Base-by-base conservation (phyloP, 2,888 invertebrate genomes). In the Polydrusus tereticollis region DNA sequence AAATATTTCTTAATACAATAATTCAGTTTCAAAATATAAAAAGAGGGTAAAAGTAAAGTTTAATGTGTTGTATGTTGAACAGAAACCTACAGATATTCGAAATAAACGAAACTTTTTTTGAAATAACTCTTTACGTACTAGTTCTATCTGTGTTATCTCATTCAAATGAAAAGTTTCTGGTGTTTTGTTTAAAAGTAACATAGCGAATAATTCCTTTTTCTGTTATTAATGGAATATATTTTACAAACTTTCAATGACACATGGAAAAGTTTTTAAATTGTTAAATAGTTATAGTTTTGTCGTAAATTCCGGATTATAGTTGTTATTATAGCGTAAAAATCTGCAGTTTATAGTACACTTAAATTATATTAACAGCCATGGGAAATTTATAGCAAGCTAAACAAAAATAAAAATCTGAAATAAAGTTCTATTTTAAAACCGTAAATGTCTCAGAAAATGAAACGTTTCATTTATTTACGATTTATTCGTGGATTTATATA, bases 291-390 rank as follows among this genome's bases (percentile, higher is more conserved):
- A 45, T 45, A 45, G 18, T 45, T 45, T 45, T 2, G 45, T 6
- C 20, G 20, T 45, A 45, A 45, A 45, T 45, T 6, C 45, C 4
- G 20, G 18, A 20, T 45, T 45, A 45, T 45, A 20, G 18, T 45
- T 45, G 20, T 45, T 45, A 20, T 45, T 45, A 45, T 45, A 45
- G 45, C 45, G 45, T 45, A 45, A 45, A 43, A 45, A 45, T 45
- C 20, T 20, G 20, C 45, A 18, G 18, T 45, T 45, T 45, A 45
- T 45, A 20, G 45, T 45, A 45, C 45, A 45, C 45, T 45, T 45
- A 45, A 45, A 45, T 10, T 20, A 45, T 45, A 45, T 45, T 45
- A 45, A 45, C 45, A 45, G 20, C 45, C 45, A 20, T 10, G 45
- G 45, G 10, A 18, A 18, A 45, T 45, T 45, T 45, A 45, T 45